Conservation (phyloP, 2,888 invertebrate species). For the Glaucopsyche alexis region DNA sequence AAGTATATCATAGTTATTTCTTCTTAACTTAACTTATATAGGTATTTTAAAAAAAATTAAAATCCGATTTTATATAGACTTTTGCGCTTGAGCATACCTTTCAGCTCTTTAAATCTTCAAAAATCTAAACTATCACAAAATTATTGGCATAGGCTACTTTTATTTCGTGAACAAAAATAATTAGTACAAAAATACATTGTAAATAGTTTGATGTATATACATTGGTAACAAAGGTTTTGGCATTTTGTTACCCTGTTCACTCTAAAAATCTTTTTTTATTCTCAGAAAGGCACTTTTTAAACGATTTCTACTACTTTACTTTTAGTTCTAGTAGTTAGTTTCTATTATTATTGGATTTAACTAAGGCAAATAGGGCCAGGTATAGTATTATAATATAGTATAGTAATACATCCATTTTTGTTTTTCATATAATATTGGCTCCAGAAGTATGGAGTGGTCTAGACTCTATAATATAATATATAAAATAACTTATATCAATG, state of each 20-base stretch:
- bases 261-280: conserved; percentile 6
- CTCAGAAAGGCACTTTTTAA: too few relatives aligned
- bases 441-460: background rate
- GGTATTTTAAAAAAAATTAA: conserved; percentile 15
- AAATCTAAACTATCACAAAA: conserved; percentile 20
- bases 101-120: background rate
- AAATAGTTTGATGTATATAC: conserved; percentile 34
- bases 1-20: background rate
- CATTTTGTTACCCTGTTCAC: conserved; percentile 45
- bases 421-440: background rate
- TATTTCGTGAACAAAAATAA: background rate
- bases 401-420: too few relatives aligned
- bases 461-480: too few relatives aligned
- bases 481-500: too few relatives aligned
- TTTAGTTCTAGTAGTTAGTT: too few relatives aligned
- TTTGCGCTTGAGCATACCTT: background rate
- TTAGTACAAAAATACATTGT: background rate
- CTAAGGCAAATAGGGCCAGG: too few relatives aligned
- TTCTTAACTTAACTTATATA: background rate
- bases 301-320: too few relatives aligned
- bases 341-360: too few relatives aligned
- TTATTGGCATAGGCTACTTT: conserved; percentile 22
- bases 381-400: too few relatives aligned
- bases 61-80: conserved; percentile 7
- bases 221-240: conserved; percentile 52